phyloP scores from a whole-genome alignment of 2,888 invertebrate species.

The Thereva nobilitata region DNA sequence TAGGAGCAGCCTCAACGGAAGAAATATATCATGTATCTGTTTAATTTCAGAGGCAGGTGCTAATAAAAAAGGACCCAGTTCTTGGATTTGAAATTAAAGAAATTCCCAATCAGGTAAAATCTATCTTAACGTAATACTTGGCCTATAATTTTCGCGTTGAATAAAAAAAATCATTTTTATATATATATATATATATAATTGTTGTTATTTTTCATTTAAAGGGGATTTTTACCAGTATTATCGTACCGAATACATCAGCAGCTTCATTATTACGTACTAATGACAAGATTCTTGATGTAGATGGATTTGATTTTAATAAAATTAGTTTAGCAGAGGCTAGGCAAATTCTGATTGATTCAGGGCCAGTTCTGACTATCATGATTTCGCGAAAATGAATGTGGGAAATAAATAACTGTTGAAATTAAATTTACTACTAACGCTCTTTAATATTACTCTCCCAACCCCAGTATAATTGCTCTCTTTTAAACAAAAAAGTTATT shows the following conservation, averaged over 20 bases:
- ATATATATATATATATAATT: slow-evolving; percentile 15
- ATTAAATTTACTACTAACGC: too few relatives aligned
- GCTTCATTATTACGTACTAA: slow-evolving; percentile 48
- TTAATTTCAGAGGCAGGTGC: slow-evolving; percentile 50
- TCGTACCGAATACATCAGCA: slow-evolving; percentile 51
- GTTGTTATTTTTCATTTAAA: slow-evolving; percentile 38
- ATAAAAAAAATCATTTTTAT: neutral
- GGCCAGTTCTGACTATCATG: slow-evolving; percentile 54
- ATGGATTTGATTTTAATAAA: slow-evolving; percentile 55
- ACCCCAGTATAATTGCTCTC: too few relatives aligned
- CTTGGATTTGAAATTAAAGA: slow-evolving; percentile 53
- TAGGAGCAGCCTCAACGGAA: too few relatives aligned
- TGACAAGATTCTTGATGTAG: slow-evolving; percentile 55
- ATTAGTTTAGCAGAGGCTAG: slow-evolving; percentile 51
- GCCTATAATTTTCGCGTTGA: too few relatives aligned
- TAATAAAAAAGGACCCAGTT: slow-evolving; percentile 51
- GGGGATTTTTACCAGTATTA: slow-evolving; percentile 53
- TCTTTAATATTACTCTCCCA: too few relatives aligned
- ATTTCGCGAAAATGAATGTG: slow-evolving; percentile 52
- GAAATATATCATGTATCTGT: too few relatives aligned
- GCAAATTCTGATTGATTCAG: slow-evolving; percentile 50
- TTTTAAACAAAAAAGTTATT: too few relatives aligned
- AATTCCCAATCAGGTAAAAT: slow-evolving; percentile 49
- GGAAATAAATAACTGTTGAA: too few relatives aligned
- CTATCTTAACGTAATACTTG: too few relatives aligned